These are phyloP conservation scores for Picathartes gymnocephalus DNA, from an alignment of 2,113 vertebrate species.

Conservation along the genomic window DNA sequence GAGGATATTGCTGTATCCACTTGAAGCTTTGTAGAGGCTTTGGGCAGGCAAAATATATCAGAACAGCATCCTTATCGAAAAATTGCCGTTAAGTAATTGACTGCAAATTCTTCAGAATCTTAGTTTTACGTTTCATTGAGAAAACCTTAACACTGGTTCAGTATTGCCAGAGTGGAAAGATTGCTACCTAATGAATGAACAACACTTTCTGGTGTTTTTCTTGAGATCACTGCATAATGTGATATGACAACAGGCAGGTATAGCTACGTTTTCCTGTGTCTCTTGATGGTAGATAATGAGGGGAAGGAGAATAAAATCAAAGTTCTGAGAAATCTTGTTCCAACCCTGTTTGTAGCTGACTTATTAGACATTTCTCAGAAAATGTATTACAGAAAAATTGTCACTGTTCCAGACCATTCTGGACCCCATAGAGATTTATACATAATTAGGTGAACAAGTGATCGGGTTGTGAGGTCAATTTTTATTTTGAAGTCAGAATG, in stretches of 20 bases:
- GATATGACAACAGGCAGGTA: neutral
- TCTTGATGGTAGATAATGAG: neutral
- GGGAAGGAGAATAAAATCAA: neutral
- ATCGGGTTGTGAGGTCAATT: neutral
- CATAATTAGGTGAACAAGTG: neutral
- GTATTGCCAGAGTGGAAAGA: neutral
- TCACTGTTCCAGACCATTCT: neutral
- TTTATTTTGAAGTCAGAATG: neutral
- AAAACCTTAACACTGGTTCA: neutral
- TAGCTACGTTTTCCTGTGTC: neutral
- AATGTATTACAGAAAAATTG: neutral
- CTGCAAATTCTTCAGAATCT: neutral
- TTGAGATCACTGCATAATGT: neutral
- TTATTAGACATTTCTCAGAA: neutral
- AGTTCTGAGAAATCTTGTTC: neutral
- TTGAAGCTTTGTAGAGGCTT: neutral
- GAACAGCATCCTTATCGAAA: neutral
- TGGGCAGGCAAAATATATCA: neutral
- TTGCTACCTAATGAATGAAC: neutral
- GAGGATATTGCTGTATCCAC: neutral
- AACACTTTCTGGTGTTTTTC: conserved; percentile 3
- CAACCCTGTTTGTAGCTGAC: neutral
- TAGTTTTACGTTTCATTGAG: neutral
- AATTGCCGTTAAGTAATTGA: neutral
- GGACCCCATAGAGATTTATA: neutral